A percentile compares a stretch with the other conserved stretches of the same genome.
phyloP scores from a whole-genome alignment of 2,113 vertebrate genomes.

The Xiphophorus maculatus region DNA sequence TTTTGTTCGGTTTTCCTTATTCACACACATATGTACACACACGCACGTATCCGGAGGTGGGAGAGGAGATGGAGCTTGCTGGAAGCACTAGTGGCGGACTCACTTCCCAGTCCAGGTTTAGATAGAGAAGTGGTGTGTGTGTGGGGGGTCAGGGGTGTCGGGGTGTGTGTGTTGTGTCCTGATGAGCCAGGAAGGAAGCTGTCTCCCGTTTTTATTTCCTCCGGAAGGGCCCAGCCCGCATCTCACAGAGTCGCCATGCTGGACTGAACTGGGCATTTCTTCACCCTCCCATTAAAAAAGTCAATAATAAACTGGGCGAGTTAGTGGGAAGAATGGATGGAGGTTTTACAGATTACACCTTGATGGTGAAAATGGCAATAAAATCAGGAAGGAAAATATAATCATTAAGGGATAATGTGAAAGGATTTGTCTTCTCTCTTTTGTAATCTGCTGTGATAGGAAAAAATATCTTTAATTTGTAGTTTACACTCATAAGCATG shows the following conservation, averaged over 20 bases:
- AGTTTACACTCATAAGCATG: no score
- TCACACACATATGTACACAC: conserved; percentile 24
- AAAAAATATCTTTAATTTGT: background rate
- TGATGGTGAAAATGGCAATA: conserved; percentile 35
- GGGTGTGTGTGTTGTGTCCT: conserved; percentile 62
- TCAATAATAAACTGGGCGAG: conserved; percentile 5
- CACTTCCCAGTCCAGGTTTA: conserved; percentile 45
- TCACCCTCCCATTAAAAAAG: conserved; percentile 67
- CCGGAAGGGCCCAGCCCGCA: conserved; percentile 78
- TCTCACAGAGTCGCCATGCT: conserved; percentile 79
- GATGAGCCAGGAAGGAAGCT: conserved; percentile 90
- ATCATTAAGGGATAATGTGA: background rate
- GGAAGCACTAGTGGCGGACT: conserved; percentile 27
- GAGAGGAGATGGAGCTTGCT: conserved; percentile 12
- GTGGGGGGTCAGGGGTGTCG: no score
- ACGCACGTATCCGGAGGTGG: conserved; percentile 29
- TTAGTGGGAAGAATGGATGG: conserved; percentile 35
- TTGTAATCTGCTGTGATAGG: background rate
- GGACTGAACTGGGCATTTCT: conserved; percentile 75
- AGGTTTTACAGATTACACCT: background rate
- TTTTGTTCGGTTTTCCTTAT: conserved; percentile 44
- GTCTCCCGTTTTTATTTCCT: conserved; percentile 93
- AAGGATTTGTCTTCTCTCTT: background rate
- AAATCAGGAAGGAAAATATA: conserved; percentile 18
- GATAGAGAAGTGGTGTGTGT: conserved; percentile 1